phyloP scores from a whole-genome alignment of 92 coral and sea anemone genomes.

The Umimayanthus kanabou region DNA sequence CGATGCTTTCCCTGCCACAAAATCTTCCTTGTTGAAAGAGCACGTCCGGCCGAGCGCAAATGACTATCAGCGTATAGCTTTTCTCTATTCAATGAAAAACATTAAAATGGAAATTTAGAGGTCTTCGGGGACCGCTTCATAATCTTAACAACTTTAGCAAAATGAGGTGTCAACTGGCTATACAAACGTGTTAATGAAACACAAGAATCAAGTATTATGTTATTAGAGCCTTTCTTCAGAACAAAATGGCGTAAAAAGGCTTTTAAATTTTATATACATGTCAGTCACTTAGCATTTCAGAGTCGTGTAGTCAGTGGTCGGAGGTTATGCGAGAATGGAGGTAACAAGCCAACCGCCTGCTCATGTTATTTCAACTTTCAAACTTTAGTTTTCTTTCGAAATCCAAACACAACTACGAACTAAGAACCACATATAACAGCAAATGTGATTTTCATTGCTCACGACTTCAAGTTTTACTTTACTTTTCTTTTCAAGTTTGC shows the following conservation, averaged over 20 bases:
- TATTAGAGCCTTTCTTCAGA: slow-evolving; percentile 63
- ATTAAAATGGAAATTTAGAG: slow-evolving; percentile 25
- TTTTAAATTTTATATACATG: slow-evolving; percentile 19
- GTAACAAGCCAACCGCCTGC: neutral
- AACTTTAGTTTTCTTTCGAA: neutral
- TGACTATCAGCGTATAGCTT: slow-evolving; percentile 13
- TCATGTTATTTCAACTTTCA: neutral
- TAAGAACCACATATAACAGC: neutral
- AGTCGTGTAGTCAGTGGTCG: neutral
- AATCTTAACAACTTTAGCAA: slow-evolving; percentile 6
- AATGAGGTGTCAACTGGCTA: slow-evolving; percentile 41
- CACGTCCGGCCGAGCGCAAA: neutral
- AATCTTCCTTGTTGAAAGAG: slow-evolving; percentile 20
- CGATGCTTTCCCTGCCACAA: neutral
- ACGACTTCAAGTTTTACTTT: neutral
- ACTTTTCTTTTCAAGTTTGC: neutral
- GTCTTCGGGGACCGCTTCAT: slow-evolving; percentile 27
- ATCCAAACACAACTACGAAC: neutral
- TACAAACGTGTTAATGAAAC: slow-evolving; percentile 77
- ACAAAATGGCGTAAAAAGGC: slow-evolving; percentile 57
- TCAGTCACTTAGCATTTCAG: neutral
- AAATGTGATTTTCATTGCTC: neutral
- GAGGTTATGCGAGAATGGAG: slow-evolving; percentile 11
- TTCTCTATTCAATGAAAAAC: slow-evolving; percentile 5
- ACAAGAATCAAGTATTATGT: slow-evolving; percentile 61